Conservation (phyloP, 2,797 vertebrate species). For the Phalloptychus januarius region DNA sequence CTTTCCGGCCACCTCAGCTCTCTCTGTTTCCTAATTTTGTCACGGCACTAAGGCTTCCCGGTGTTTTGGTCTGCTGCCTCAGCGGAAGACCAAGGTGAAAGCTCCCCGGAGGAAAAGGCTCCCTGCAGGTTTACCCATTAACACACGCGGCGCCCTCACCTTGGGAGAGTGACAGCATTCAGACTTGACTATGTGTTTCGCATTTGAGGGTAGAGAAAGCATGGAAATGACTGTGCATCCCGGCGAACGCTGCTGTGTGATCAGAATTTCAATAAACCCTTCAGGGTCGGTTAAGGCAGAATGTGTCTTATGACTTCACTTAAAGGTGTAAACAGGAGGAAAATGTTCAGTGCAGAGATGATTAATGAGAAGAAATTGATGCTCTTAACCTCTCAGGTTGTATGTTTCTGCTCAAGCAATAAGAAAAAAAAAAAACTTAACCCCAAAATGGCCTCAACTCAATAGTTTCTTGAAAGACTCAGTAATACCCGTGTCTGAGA, state of each 20-base stretch:
- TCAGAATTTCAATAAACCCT: conserved; percentile 10
- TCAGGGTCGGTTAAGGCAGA: background rate
- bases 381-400: background rate
- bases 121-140: conserved; percentile 49
- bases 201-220: conserved; percentile 19
- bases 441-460: background rate
- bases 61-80: conserved; percentile 66
- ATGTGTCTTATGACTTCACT: background rate
- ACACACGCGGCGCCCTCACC: conserved; percentile 51
- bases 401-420: background rate
- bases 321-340: background rate
- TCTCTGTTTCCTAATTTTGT: conserved; percentile 16
- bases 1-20: conserved; percentile 31
- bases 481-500: background rate
- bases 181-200: conserved; percentile 56
- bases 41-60: conserved; percentile 34
- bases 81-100: conserved; percentile 73
- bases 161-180: conserved; percentile 32
- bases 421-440: background rate
- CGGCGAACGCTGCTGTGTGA: conserved; percentile 12
- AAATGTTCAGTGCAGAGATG: background rate
- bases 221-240: conserved; percentile 2
- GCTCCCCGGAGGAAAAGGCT: conserved; percentile 49
- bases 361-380: background rate
- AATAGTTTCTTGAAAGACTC: background rate